Conservation (phyloP, 2,113 vertebrate species). For the Natator depressus region DNA sequence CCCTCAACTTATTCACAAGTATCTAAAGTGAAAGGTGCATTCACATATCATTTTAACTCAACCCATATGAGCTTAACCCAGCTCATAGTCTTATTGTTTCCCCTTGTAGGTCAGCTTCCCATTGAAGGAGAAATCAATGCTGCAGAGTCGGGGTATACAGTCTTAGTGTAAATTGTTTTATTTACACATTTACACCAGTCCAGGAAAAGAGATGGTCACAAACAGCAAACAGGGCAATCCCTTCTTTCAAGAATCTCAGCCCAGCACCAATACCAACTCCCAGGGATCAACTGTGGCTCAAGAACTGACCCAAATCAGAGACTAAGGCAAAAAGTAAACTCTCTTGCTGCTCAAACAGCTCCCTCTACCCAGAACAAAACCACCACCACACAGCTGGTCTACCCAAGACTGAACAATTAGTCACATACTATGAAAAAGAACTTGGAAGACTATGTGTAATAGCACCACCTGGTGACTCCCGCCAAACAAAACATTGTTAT, state of each 20-base stretch:
- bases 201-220: neutral
- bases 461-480: neutral
- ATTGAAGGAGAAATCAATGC: neutral
- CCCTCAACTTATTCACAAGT: too few species aligned
- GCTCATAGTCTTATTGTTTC: neutral
- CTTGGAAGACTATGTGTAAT: neutral
- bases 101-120: neutral
- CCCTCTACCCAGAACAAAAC: neutral
- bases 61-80: neutral
- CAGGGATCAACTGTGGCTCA: neutral
- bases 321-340: neutral
- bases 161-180: neutral
- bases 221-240: neutral
- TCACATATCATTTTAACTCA: too few species aligned
- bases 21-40: too few species aligned
- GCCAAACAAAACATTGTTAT: neutral
- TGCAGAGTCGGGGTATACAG: neutral
- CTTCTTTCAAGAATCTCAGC: neutral
- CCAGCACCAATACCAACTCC: too few species aligned
- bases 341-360: neutral
- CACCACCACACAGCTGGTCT: fast-evolving
- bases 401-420: neutral
- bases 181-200: neutral
- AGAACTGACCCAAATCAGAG: neutral
- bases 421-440: neutral